phyloP scores from a whole-genome alignment of 2,113 vertebrate genomes.

The Carassius auratus region DNA sequence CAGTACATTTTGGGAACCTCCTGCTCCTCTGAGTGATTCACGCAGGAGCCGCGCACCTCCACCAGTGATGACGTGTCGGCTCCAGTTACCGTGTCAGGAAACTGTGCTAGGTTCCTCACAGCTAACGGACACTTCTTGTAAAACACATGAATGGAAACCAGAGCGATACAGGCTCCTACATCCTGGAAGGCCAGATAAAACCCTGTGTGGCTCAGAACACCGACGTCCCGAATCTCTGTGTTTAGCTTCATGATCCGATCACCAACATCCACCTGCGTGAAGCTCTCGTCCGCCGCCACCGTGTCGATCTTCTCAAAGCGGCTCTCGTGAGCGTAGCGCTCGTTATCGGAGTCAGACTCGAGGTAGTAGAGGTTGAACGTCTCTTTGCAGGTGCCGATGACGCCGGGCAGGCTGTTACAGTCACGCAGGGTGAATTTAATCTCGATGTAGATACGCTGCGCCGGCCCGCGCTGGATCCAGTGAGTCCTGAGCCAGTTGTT shows the following conservation, averaged over 20 bases:
- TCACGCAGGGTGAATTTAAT: slow-evolving; percentile 98
- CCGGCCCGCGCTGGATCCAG: slow-evolving; percentile 93
- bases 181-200: slow-evolving; percentile 99
- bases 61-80: slow-evolving; percentile 95
- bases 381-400: slow-evolving; percentile 99
- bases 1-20: slow-evolving; percentile 99
- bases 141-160: slow-evolving; percentile 95
- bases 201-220: slow-evolving; percentile 86
- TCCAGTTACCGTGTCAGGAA: slow-evolving; percentile 95
- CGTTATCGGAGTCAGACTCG: slow-evolving; percentile 93
- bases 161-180: slow-evolving; percentile 94
- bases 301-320: slow-evolving; percentile 97
- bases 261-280: slow-evolving; percentile 98
- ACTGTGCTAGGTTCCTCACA: slow-evolving; percentile 93
- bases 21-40: slow-evolving; percentile 96
- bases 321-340: slow-evolving; percentile 91
- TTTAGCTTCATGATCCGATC: slow-evolving; percentile 99
- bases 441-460: slow-evolving; percentile 95
- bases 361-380: slow-evolving; percentile 99
- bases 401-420: slow-evolving; percentile 96
- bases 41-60: slow-evolving; percentile 95
- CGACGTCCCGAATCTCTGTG: slow-evolving; percentile 94
- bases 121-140: slow-evolving; percentile 96
- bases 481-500: slow-evolving; percentile 98
- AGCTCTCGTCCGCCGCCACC: slow-evolving; percentile 96